phyloP scores from a whole-genome alignment of 2,888 invertebrate species.

The Elmis aenea region DNA sequence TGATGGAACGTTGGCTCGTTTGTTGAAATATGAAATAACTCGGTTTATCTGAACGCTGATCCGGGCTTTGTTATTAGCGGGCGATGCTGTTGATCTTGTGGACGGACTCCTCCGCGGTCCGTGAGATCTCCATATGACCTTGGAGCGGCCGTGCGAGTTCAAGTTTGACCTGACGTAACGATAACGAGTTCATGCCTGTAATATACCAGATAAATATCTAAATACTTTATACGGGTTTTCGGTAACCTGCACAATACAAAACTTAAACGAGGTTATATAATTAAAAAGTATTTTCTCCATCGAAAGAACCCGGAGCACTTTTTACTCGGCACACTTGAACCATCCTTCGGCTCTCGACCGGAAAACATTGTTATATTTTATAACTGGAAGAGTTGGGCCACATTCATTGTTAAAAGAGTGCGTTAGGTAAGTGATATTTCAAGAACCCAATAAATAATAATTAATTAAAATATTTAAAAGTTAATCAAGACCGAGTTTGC shows the following conservation, averaged over 20 bases:
- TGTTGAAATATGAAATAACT: constrained; percentile 47
- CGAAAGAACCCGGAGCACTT: background rate
- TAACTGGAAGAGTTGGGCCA: background rate
- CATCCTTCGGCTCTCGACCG: too few species aligned
- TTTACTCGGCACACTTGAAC: background rate
- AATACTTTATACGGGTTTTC: constrained; percentile 15
- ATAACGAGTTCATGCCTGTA: constrained; percentile 25
- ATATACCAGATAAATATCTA: constrained; percentile 25
- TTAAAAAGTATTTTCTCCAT: background rate
- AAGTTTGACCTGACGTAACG: constrained; percentile 24
- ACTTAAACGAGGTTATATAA: background rate
- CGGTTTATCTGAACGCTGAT: constrained; percentile 37
- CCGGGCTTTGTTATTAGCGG: constrained; percentile 42
- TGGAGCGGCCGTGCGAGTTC: constrained; percentile 25
- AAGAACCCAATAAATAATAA: constrained; percentile 28
- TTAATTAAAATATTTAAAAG: constrained; percentile 34
- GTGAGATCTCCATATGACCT: constrained; percentile 31
- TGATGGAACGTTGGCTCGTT: constrained; percentile 43
- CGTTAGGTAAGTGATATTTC: constrained; percentile 16
- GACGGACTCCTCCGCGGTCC: constrained; percentile 19
- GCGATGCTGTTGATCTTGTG: constrained; percentile 17
- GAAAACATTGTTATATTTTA: too few species aligned
- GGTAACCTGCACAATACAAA: constrained; percentile 12
- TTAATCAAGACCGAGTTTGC: constrained; percentile 30
- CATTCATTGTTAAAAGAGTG: constrained; percentile 10